Base-by-base conservation (phyloP, 2,797 vertebrate species). In the Coluber constrictor region DNA sequence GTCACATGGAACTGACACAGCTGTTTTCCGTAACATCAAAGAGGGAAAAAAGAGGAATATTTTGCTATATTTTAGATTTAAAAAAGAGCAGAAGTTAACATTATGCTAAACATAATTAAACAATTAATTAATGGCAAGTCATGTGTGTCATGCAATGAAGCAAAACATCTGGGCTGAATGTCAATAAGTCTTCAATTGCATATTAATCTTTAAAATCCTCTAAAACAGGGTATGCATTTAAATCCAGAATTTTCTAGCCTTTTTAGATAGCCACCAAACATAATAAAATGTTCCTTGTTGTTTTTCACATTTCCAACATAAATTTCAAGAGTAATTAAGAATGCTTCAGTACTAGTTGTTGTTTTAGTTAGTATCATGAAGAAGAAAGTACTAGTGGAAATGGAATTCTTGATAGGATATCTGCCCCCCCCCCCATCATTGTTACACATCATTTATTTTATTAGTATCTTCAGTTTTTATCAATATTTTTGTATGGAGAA, bases 21-120 rank as follows among this genome's bases (percentile, higher is more conserved):
- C 94, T 97, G 96, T 92, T 97, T 97, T 97, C 90, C 92, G 87
- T 93, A 94, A 94, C 92, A 93, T 95, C 94, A 97, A 86, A 95
- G 88, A 96, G 96, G 87, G 94, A 96, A 97, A 97, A 94, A 94
- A 96, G 96, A 43, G 87, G 93, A 57, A 92, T 74, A 92, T 91
- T 92, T 86, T 96, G 92, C 94, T 95, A 56, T 83, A 83, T 95
- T 93, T 95, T 96, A 95, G 66, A 94, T 91, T 96, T 95, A 96
- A 96, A 95, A 95, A 92, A 55, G 18, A n/a, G 60, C 89, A 54
- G 27, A 90, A 54, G 29, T 70, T 90, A 66, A 97, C 96, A 96
- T 95, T 96, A 95, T 55, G 93, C 63, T 95, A 96, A 96, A 96
- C 92, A 2, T 94, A 97, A 97, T 97, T 97, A 97, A 97, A 79